These are phyloP conservation scores for Cryptosula pallasiana DNA, from an alignment of 2,888 invertebrate species.

Conservation along the genomic window DNA sequence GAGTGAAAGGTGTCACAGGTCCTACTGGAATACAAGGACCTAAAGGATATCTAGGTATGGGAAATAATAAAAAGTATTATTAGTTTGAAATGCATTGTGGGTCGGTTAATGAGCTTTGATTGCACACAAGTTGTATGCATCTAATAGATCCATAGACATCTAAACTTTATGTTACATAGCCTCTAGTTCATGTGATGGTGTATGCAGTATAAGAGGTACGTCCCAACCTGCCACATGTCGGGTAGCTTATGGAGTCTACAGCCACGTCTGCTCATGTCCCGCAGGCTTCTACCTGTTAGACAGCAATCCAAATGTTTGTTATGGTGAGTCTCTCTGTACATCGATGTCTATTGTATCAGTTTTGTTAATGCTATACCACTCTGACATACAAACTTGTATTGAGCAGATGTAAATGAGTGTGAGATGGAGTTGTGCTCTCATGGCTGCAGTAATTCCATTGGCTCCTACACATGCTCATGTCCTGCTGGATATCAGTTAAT, in stretches of 20 bases:
- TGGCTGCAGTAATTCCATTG: conserved; percentile 2
- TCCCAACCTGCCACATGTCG: neutral
- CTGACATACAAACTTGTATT: neutral
- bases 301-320: neutral
- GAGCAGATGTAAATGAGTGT: conserved; percentile 23
- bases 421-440: conserved; percentile 18
- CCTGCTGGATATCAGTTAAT: neutral
- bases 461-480: conserved; percentile 11
- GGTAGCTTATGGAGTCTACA: neutral
- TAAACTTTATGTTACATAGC: neutral
- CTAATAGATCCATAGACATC: neutral
- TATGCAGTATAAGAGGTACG: neutral
- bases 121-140: no score
- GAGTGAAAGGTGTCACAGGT: neutral
- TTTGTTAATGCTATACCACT: neutral
- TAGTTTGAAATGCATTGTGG: no score
- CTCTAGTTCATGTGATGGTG: neutral
- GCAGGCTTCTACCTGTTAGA: neutral
- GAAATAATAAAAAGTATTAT: no score
- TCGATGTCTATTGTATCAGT: neutral
- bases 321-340: neutral
- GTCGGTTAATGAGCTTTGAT: no score
- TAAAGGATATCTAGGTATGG: conserved; percentile 8
- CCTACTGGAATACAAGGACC: neutral
- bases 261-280: conserved; percentile 9